Evolutionary conservation across 2,113 vertebrate species (phyloP).

Genomic region (Scomber japonicus): DNA sequence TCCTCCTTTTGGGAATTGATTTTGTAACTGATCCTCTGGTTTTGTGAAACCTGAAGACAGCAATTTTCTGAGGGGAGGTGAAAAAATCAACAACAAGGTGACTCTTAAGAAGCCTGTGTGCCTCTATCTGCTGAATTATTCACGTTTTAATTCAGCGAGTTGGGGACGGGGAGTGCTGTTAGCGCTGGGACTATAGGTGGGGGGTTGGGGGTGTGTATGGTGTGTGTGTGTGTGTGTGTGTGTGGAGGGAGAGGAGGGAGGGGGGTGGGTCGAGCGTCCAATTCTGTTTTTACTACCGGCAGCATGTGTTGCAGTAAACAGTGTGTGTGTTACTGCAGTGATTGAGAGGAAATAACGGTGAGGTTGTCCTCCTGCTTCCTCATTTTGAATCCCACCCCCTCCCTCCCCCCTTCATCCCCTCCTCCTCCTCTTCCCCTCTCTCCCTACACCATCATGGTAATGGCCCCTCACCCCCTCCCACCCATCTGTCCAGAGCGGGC

Average conservation of each 20-base stretch:
- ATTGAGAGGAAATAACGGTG: slow-evolving; percentile 58
- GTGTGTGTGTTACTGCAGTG: slow-evolving; percentile 64
- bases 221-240: background rate
- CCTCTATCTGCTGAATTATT: slow-evolving; percentile 70
- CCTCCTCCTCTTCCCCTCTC: background rate
- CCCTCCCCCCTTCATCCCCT: background rate
- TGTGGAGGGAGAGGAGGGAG: background rate
- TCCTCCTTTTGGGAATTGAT: slow-evolving; percentile 64
- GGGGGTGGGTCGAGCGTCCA: slow-evolving; percentile 33
- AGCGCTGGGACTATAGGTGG: slow-evolving; percentile 17
- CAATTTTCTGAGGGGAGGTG: slow-evolving; percentile 53
- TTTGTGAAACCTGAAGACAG: slow-evolving; percentile 69
- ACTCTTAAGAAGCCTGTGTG: slow-evolving; percentile 63
- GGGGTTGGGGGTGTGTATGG: background rate
- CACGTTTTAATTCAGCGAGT: slow-evolving; percentile 71
- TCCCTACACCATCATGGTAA: slow-evolving; percentile 70
- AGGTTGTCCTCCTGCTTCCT: slow-evolving; percentile 58
- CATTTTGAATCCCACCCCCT: slow-evolving; percentile 59
- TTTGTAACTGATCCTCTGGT: slow-evolving; percentile 66
- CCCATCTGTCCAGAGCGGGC: slow-evolving; percentile 75
- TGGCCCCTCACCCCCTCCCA: slow-evolving; percentile 70
- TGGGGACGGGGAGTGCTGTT: slow-evolving; percentile 32
- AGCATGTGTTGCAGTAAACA: slow-evolving; percentile 74
- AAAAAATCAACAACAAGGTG: slow-evolving; percentile 74
- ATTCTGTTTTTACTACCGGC: slow-evolving; percentile 63